Evolutionary conservation across 2,888 invertebrate species (phyloP), one percentile per base, ranked within the genome.

Genomic region (Hypomecis atomaria): DNA sequence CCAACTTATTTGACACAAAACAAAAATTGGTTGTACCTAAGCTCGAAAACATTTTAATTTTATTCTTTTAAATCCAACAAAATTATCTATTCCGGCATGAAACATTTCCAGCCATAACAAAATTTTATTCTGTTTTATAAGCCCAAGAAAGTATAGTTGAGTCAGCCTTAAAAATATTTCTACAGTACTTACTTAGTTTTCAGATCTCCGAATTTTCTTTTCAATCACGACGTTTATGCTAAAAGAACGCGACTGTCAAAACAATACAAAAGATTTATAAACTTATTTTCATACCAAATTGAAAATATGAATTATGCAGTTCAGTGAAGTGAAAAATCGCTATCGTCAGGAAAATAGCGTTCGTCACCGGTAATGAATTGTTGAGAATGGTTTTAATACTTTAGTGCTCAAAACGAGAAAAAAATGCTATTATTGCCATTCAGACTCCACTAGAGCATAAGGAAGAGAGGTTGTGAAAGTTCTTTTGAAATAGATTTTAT

Each of bases 321-420:
- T 62, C 62, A 53, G 36, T 53, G 62, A 62, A 53, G 47, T 62
- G 57, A 47, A 23, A 58, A 53, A 62, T 62, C 45, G 47, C 50
- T 33, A 9, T 43, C 13, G 48, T 50, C 38, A 33, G 23, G 49
- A 23, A 44, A 43, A 54, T 48, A 40, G 47, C 13, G 42, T 54
- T n/a, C 47, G 34, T 53, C 38, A 54, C 10, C 11, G 11, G 56
- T 55, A 48, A 13, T 56, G 55, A 34, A 53, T 45, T 44, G 50
- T 59, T 59, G 33, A 59, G 13, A 59, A 52, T 23, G 9, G 10
- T 38, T 52, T 36, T n/a, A 49, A 7, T 11, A 11, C 37, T 49
- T 6, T 8, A 55, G 5, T 44, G 43, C 36, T 36, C 10, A 36
- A 6, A 44, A 34, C 1, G 11, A 4, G 13, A 54, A 44, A n/a